phyloP scores from a whole-genome alignment of 2,797 vertebrate species.

The Siniperca undulata region DNA sequence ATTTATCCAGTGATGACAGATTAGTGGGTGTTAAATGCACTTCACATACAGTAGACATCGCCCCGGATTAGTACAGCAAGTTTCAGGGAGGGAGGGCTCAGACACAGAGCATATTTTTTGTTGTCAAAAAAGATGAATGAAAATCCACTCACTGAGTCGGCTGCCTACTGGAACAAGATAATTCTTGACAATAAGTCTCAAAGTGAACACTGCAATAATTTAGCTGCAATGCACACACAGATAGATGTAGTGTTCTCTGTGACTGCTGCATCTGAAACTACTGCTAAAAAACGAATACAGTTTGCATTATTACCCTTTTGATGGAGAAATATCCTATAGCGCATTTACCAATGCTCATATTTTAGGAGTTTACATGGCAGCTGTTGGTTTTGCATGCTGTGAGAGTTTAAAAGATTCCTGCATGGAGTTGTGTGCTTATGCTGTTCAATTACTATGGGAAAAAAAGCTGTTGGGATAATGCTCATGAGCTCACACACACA shows the following conservation, averaged over 20 bases:
- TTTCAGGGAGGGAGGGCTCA: constrained; percentile 56
- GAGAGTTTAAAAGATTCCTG: constrained; percentile 61
- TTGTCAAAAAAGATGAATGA: constrained; percentile 67
- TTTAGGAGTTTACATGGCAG: constrained; percentile 46
- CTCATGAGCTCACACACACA: constrained; percentile 25
- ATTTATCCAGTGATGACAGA: constrained; percentile 83
- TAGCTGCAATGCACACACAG: constrained; percentile 21
- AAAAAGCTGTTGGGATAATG: constrained; percentile 54
- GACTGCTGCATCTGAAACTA: constrained; percentile 15
- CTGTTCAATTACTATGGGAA: constrained; percentile 50
- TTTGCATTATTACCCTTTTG: constrained; percentile 21
- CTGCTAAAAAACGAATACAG: constrained; percentile 15
- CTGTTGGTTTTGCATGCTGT: constrained; percentile 58
- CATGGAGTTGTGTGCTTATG: constrained; percentile 48
- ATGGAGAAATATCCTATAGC: constrained; percentile 16
- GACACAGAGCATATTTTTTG: constrained; percentile 35
- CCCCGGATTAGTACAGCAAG: constrained; percentile 54
- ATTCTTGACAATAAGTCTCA: constrained; percentile 58
- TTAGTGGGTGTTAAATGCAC: constrained; percentile 80
- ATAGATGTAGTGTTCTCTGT: not conserved
- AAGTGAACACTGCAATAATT: constrained; percentile 61
- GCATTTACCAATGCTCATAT: constrained; percentile 28
- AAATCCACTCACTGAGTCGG: constrained; percentile 54
- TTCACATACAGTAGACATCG: constrained; percentile 74
- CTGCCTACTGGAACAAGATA: constrained; percentile 57